Percentiles rank a stretch among this genome's conserved stretches.
phyloP scores from a whole-genome alignment of 2,113 vertebrate species.

The Scortum barcoo region DNA sequence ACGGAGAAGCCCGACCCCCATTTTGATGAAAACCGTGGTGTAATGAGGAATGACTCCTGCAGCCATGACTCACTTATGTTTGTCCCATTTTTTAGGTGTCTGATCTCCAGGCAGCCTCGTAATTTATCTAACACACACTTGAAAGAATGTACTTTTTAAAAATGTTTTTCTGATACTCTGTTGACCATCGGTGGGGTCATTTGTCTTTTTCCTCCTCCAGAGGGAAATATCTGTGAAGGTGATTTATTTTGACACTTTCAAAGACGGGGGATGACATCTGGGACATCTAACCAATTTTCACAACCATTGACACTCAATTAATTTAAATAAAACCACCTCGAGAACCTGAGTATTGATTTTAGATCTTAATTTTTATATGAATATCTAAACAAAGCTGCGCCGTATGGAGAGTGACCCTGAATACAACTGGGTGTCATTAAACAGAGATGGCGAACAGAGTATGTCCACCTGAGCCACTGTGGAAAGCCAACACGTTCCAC shows the following conservation, averaged over 20 bases:
- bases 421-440: slow-evolving; percentile 47
- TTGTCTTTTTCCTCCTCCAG: neutral
- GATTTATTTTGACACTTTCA: neutral
- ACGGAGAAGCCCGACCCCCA: neutral
- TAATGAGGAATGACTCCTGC: slow-evolving; percentile 43
- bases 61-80: slow-evolving; percentile 40
- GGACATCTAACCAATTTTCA: neutral
- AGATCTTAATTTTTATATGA: neutral
- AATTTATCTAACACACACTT: slow-evolving; percentile 29
- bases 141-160: neutral
- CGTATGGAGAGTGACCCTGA: slow-evolving; percentile 23
- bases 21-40: slow-evolving; percentile 50
- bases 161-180: slow-evolving; percentile 10
- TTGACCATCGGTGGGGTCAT: slow-evolving; percentile 15
- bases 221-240: slow-evolving; percentile 1
- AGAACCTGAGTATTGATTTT: neutral
- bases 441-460: slow-evolving; percentile 30
- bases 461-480: slow-evolving; percentile 50
- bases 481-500: slow-evolving; percentile 64
- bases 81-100: neutral
- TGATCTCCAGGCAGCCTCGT: slow-evolving; percentile 21
- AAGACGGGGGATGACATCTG: neutral
- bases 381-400: neutral
- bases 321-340: neutral
- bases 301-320: neutral